A percentile compares a stretch with the other conserved stretches of the same genome.
phyloP scores from a whole-genome alignment of 2,113 vertebrate genomes.

The Gadus macrocephalus region DNA sequence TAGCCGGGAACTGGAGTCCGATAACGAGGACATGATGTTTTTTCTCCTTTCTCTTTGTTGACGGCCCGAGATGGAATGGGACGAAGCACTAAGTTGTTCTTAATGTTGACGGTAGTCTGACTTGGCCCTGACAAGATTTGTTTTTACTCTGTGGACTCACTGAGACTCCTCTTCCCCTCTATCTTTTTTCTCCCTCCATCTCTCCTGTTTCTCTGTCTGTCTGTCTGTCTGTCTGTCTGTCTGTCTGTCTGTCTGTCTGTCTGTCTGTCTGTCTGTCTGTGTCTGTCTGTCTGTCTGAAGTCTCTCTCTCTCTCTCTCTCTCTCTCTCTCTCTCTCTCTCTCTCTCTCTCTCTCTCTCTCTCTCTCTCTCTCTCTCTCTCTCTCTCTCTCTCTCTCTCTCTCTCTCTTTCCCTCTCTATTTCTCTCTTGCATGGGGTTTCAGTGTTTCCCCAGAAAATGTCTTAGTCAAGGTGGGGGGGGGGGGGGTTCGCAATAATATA shows the following conservation, averaged over 20 bases:
- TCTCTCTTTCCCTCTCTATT: too few species aligned
- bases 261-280: not conserved
- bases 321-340: too few species aligned
- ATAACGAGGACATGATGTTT: slow-evolving; percentile 49
- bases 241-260: too few species aligned
- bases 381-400: too few species aligned
- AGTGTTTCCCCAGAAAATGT: too few species aligned
- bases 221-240: too few species aligned
- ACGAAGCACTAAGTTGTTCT: slow-evolving; percentile 1
- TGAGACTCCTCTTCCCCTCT: not conserved
- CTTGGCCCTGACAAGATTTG: slow-evolving; percentile 38
- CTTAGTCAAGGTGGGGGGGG: too few species aligned
- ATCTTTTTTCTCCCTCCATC: not conserved
- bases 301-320: too few species aligned
- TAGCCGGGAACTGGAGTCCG: slow-evolving; percentile 36
- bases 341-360: too few species aligned
- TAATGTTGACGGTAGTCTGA: slow-evolving; percentile 36
- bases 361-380: too few species aligned
- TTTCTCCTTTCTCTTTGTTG: slow-evolving; percentile 23
- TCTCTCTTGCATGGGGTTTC: too few species aligned
- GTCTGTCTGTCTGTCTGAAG: not conserved
- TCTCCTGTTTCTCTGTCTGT: not conserved
- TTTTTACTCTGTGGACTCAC: not conserved
- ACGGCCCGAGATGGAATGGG: not conserved
- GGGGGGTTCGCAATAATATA: too few species aligned